Conservation (phyloP, 2,888 invertebrate genomes). For the Dolomedes plantarius region DNA sequence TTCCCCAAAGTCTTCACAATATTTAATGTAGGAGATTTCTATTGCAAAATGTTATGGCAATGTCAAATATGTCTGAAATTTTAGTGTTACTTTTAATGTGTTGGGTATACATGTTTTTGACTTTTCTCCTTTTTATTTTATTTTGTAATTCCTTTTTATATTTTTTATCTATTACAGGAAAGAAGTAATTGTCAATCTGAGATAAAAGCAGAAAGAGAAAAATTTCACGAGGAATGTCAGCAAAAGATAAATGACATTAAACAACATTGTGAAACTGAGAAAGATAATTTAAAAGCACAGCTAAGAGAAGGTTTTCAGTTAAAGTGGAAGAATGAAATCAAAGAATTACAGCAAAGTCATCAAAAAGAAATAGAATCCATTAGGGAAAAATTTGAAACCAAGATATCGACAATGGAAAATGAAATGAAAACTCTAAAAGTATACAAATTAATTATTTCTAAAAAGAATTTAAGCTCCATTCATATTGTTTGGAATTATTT, state of each 20-base stretch:
- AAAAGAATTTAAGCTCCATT: no score
- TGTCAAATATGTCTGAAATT: no score
- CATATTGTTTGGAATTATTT: no score
- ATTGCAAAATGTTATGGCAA: no score
- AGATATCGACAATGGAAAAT: neutral
- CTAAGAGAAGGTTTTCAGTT: slow-evolving; percentile 7
- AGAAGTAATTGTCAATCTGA: neutral
- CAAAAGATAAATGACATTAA: slow-evolving; percentile 14
- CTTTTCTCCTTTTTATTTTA: no score
- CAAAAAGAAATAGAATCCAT: neutral
- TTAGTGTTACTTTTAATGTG: no score
- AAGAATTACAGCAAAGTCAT: neutral
- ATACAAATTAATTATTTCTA: no score
- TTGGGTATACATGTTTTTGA: no score
- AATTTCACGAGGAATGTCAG: slow-evolving; percentile 3
- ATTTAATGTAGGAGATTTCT: no score
- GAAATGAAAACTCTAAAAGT: slow-evolving; percentile 26
- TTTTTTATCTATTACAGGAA: neutral
- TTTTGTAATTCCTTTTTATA: no score
- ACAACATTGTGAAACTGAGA: slow-evolving; percentile 37
- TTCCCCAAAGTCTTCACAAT: no score
- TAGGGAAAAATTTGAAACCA: neutral
- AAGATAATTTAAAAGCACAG: neutral
- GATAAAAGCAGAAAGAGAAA: slow-evolving; percentile 22
- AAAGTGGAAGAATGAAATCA: slow-evolving; percentile 21